Base-by-base conservation (phyloP, 2,113 vertebrate species). In the Trichechus manatus region DNA sequence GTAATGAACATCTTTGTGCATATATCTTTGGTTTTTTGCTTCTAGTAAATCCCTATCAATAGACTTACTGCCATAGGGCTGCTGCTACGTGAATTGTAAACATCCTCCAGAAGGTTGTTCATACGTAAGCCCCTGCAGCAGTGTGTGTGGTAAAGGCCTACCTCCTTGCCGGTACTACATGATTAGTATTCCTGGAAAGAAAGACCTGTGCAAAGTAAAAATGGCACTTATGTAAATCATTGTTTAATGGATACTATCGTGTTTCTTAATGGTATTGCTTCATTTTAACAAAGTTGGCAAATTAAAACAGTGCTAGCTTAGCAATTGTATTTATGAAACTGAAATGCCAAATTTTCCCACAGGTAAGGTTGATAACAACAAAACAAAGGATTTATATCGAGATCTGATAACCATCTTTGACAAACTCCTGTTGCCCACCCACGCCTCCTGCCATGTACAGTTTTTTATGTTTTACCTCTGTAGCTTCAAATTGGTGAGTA, bases 401-500 rank as follows among this genome's bases (percentile, higher is more conserved):
- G 99, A 99, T 97, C 93, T 99, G 74, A 74, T 99, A 97, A 98
- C 96, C 29, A 98, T 99, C 91, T 99, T 99, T 96, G 99, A 99
- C 98, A 99, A 99, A 97, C 99, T 99, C 82, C 99, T 99, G 56
- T 98, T 99, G 94, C 99, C 99, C 17, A 99, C 99, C 3, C 99
- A 99, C 1, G 99, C 99, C 66, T 99, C 99, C 4, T 99, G 98
- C 97, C 99, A 99, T 0, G 99, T 99, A n/a, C 99, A 99, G 95
- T 99, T 99, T 97, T 98, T 98, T 87, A 98, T 99, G 96, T 99
- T 99, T 95, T 99, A 99, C 98, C 99, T 99, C 96, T 99, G 99
- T 97, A 99, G 99, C 98, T 99, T 99, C 98, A 99, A 98, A 97
- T 91, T 99, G 99, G 99, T 99, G 95, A 99, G 99, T 99, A 94